Base-by-base conservation (phyloP, 2,797 vertebrate genomes). In the Phaenicophaeus curvirostris region DNA sequence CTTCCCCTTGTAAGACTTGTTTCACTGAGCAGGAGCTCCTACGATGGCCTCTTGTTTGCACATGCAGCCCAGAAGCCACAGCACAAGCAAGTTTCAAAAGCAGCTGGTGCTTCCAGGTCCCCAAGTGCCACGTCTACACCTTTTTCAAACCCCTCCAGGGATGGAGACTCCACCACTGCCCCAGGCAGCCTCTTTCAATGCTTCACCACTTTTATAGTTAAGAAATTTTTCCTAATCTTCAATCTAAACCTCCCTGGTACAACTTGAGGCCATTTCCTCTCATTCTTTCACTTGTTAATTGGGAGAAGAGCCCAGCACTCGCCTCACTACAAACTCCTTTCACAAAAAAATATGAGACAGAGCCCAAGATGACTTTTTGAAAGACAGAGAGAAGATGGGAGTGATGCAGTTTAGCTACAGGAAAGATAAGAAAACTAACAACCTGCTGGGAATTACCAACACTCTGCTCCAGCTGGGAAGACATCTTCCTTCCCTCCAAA, bases 271-370 rank as follows among this genome's bases (percentile, higher is more conserved):
- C 21, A 48, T 48, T 48, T 23, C 46, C 46, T 48, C 46, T 23
- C 12, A 24, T 48, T 21, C 20, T 48, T 12, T 48, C 46, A 48
- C 46, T 48, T 24, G 21, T 48, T 20, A 48, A 11, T 21, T 24
- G 46, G 46, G 46, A 48, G 46, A 48, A 48, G 21, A 48, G 21
- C 21, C 46, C 20, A 48, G 23, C 20, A 23, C 46, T 9, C 46
- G 21, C 46, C 46, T 48, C 46, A 11, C 9, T 24, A 48, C 21
- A 48, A 21, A 21, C 10, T 24, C 46, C 21, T 24, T 48, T 48
- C 24, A 11, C 19, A 24, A 46, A 42, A 59, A 69, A n/a, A 0
- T 3, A 15, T 0, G 0, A 3, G 42, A 9, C 39, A 46, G 42
- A 61, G 51, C 25, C 54, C 8, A 23, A 73, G 44, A 59, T 13